Conservation (phyloP, 2,113 vertebrate species). For the Apistogramma diplotaenia region DNA sequence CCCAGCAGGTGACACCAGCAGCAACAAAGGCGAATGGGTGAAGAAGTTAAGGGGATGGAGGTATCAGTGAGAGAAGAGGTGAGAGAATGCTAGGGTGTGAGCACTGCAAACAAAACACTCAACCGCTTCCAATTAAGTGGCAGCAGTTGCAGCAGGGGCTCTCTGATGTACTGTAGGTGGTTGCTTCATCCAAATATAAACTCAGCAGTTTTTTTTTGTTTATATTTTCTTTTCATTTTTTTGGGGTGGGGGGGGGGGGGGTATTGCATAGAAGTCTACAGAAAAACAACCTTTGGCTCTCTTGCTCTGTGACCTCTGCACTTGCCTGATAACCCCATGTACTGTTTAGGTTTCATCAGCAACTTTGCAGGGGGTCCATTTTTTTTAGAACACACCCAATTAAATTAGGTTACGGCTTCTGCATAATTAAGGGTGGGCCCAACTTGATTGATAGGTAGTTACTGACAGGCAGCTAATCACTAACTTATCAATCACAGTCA, state of each 20-base stretch:
- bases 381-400: background rate
- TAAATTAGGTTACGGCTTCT: background rate
- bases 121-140: slow-evolving; percentile 11
- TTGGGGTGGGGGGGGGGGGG: too few relatives aligned
- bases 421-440: background rate
- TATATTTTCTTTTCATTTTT: background rate
- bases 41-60: slow-evolving; percentile 10
- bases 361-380: background rate
- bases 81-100: background rate
- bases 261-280: background rate
- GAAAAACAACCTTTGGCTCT: background rate
- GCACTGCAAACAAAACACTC: background rate
- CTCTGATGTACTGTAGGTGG: background rate
- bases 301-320: background rate
- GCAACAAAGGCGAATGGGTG: slow-evolving; percentile 19
- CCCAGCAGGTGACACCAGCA: slow-evolving; percentile 35
- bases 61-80: slow-evolving; percentile 8
- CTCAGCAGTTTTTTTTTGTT: background rate
- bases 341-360: background rate
- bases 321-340: background rate
- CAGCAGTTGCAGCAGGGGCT: slow-evolving; percentile 10
- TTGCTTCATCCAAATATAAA: background rate
- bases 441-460: background rate
- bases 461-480: background rate
- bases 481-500: background rate